Base-by-base conservation (phyloP, 2,888 invertebrate genomes). In the Cataglyphis altisquamis region DNA sequence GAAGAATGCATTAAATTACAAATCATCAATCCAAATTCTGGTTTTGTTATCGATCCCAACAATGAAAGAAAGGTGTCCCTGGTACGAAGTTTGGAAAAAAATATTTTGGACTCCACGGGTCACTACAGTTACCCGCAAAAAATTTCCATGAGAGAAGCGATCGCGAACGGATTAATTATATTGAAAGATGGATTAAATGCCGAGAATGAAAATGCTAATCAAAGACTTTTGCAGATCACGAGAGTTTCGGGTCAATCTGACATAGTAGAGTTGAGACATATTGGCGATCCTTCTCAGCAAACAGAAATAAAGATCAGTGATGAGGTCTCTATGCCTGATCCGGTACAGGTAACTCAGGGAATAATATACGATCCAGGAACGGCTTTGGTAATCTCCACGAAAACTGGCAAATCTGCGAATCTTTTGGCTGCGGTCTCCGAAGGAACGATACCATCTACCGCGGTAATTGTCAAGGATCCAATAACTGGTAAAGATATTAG, bases 1-100 rank as follows among this genome's bases (percentile, higher is more conserved):
- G 97, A 98, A 94, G 98, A 99, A 94, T 98, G 99, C 90, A 96
- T 99, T 63, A 97, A 97, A 91, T 96, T 98, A 84, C 97, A 97
- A 93, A 97, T 99, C 36, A 97, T 99, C 66, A 97, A 98, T 95
- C 96, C 97, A 21, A 96, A 97, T 87, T 98, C 98, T 0, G 98
- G 98, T 18, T 95, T 96, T 75, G 98, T 99, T 0, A 95, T 98
- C 41, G 98, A 99, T 94, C 97, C 97, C 1, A 96, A 96, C 88
- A 97, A 96, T 82, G 96, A 96, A 74, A 96, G 97, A 92, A 96
- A 96, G 93, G 94, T 97, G 25, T 95, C 97, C 4, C 94, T 98
- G 18, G 93, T 96, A 8, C 96, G 97, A 91, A 98, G 98, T 80
- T 95, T 99, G 86, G 97, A 98, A 89, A 97, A 97, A 91, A 96